Conservation (phyloP, 2,888 invertebrate genomes). For the Anaspis maculata region DNA sequence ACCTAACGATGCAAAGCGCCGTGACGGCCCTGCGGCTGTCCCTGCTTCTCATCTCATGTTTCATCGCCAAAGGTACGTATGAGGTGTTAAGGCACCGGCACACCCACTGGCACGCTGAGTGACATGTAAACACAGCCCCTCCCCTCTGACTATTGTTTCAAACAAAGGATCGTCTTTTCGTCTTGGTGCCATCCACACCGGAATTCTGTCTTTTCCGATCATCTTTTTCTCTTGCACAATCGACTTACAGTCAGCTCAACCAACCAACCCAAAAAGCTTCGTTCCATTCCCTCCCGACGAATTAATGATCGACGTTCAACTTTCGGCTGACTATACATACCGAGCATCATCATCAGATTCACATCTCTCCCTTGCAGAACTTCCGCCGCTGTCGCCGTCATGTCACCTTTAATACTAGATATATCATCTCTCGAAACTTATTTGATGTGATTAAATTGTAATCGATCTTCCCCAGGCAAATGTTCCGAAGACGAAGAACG, state of each 20-base stretch:
- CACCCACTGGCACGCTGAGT: slow-evolving; percentile 39
- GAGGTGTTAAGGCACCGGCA: slow-evolving; percentile 28
- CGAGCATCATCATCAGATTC: too few species aligned
- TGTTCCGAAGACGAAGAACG: slow-evolving; percentile 96
- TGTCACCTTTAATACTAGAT: slow-evolving; percentile 6
- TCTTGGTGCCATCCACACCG: too few species aligned
- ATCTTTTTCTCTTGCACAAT: too few species aligned
- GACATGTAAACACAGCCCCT: slow-evolving; percentile 43
- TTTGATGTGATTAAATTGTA: slow-evolving; percentile 1
- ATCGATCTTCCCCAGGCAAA: slow-evolving; percentile 47
- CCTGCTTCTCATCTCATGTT: slow-evolving; percentile 34
- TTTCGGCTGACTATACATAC: too few species aligned
- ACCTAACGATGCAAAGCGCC: slow-evolving; percentile 33
- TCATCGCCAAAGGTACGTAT: slow-evolving; percentile 40
- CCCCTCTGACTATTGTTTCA: slow-evolving; percentile 32
- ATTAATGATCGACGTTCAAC: too few species aligned
- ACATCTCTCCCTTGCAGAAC: too few species aligned
- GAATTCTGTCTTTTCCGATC: too few species aligned
- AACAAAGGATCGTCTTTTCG: slow-evolving; percentile 29
- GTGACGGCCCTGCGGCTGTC: slow-evolving; percentile 31
- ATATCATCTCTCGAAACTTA: slow-evolving; percentile 7
- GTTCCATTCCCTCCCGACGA: too few species aligned
- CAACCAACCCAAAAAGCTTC: too few species aligned
- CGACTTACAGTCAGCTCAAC: too few species aligned
- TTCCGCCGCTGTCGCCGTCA: too few species aligned